A percentile compares a stretch with the other conserved stretches of the same genome.
Conservation (phyloP, 2,113 vertebrate species). For the Eidolon helvum region DNA sequence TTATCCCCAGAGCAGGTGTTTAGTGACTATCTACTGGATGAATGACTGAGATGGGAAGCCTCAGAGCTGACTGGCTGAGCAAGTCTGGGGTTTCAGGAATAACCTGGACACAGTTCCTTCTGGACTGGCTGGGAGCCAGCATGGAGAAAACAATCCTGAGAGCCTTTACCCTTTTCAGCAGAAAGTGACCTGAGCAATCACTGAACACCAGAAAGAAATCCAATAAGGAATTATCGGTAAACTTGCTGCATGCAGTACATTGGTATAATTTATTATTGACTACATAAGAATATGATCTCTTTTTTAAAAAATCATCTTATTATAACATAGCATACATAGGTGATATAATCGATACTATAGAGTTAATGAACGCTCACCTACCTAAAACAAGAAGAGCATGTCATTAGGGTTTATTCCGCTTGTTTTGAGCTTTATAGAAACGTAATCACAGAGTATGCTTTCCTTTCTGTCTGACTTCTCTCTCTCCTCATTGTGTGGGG, state of each 20-base stretch:
- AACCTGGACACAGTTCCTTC: background rate
- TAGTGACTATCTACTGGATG: background rate
- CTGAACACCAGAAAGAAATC: background rate
- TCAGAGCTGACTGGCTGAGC: background rate
- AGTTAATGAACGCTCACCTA: no score
- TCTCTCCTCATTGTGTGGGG: rapidly evolving
- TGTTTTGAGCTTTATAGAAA: no score
- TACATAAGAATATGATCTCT: no score
- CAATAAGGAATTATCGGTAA: no score
- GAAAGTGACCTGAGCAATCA: background rate
- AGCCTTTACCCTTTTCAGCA: background rate
- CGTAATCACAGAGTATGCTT: no score
- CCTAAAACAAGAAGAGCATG: no score
- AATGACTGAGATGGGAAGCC: rapidly evolving
- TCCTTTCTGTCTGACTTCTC: background rate
- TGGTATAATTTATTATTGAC: no score
- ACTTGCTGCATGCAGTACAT: no score
- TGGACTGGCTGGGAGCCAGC: background rate
- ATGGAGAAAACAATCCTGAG: background rate
- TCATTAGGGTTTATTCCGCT: no score
- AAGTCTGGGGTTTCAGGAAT: background rate
- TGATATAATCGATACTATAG: no score
- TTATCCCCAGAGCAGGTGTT: background rate
- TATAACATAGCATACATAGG: no score
- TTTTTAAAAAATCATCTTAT: no score